A percentile compares a stretch with the other conserved stretches of the same genome.
These are phyloP conservation scores for Pseudomyrmex gracilis DNA, from an alignment of 1,140 invertebrate genomes.

Conservation along the genomic window DNA sequence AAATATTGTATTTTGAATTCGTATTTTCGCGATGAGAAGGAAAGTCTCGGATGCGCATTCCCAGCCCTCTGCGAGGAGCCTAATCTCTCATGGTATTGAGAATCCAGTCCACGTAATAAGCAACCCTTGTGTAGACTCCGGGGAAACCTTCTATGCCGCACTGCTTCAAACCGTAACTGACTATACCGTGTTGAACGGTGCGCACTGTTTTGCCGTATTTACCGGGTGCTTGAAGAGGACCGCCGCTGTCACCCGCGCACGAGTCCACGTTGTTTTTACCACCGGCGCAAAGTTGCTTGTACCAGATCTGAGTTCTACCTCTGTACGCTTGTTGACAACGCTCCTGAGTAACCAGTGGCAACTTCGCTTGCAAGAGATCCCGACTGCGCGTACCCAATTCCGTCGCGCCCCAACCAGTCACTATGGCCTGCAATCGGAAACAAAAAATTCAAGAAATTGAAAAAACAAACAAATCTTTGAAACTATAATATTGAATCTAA, in stretches of 20 bases:
- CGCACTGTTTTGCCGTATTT: constrained; percentile 64
- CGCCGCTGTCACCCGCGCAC: constrained; percentile 86
- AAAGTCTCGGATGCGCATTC: background rate
- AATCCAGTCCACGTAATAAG: constrained; percentile 89
- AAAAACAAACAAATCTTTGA: background rate
- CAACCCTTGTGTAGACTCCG: constrained; percentile 88
- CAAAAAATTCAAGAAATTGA: background rate
- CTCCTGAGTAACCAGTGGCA: constrained; percentile 83
- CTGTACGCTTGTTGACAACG: constrained; percentile 84
- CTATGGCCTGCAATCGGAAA: constrained; percentile 73
- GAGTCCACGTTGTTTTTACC: constrained; percentile 84
- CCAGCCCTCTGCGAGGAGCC: background rate
- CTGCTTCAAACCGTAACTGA: constrained; percentile 84
- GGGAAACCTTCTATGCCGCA: constrained; percentile 87
- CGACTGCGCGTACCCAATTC: constrained; percentile 83
- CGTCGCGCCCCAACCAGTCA: constrained; percentile 88
- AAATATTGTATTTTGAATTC: background rate
- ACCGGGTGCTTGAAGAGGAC: constrained; percentile 82
- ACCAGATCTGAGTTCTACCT: constrained; percentile 76
- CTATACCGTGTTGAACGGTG: constrained; percentile 85
- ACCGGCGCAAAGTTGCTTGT: constrained; percentile 88
- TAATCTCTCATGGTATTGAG: constrained; percentile 84
- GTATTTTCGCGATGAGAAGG: too few species aligned
- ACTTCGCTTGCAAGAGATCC: constrained; percentile 85
- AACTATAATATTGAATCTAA: too few species aligned